phyloP scores from a whole-genome alignment of 2,113 vertebrate species.

The Rhinolophus sinicus region DNA sequence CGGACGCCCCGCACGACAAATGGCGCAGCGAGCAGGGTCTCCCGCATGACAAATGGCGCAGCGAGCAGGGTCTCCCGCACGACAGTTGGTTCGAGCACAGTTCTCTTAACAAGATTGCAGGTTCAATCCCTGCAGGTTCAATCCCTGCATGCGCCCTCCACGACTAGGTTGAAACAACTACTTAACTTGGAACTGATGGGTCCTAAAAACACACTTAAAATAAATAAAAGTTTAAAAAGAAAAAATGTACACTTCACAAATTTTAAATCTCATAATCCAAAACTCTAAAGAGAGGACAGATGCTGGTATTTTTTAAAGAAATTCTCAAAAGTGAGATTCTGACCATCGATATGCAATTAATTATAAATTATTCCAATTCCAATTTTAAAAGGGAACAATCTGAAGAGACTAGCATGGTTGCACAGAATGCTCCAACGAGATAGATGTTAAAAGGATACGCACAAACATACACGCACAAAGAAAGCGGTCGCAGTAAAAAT shows the following conservation, averaged over 20 bases:
- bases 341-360: neutral
- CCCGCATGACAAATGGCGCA: no score
- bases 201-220: neutral
- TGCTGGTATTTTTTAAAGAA: constrained; percentile 23
- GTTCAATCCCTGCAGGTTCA: no score
- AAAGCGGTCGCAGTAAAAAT: neutral
- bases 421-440: neutral
- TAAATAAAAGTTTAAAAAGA: no score
- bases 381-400: constrained; percentile 4
- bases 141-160: no score
- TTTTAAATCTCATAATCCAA: constrained; percentile 21
- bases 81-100: no score
- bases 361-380: neutral
- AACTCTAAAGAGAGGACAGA: neutral
- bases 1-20: no score
- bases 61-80: no score
- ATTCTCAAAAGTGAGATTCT: neutral
- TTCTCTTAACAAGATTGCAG: no score
- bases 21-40: no score
- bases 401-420: neutral
- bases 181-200: no score
- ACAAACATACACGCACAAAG: neutral
- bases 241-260: neutral
- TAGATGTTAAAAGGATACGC: neutral
- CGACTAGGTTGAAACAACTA: no score